Conservation (phyloP, 2,888 invertebrate genomes). For the Hypena proboscidalis region DNA sequence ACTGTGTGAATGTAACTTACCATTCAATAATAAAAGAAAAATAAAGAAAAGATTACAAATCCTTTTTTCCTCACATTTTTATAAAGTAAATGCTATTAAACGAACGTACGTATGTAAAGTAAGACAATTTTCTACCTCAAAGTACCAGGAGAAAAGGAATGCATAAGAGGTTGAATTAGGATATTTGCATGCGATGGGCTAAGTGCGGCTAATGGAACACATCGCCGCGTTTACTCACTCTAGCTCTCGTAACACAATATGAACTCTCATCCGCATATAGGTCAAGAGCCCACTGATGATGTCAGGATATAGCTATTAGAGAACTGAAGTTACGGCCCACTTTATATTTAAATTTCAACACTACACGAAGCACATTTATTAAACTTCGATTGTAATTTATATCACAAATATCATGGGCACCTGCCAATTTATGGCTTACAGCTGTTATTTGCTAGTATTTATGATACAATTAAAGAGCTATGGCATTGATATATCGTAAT, state of each 20-base stretch:
- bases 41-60: too few relatives aligned
- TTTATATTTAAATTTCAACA: slow-evolving; percentile 23
- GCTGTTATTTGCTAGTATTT: slow-evolving; percentile 4
- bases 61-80: too few relatives aligned
- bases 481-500: background rate
- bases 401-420: slow-evolving; percentile 10
- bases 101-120: background rate
- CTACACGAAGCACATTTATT: slow-evolving; percentile 5
- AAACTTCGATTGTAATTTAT: slow-evolving; percentile 5
- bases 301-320: slow-evolving; percentile 49
- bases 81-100: too few relatives aligned
- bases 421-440: slow-evolving; percentile 3
- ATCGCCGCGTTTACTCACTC: slow-evolving; percentile 56
- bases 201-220: slow-evolving; percentile 58
- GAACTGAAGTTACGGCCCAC: slow-evolving; percentile 18
- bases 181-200: slow-evolving; percentile 49
- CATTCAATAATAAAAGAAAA: too few relatives aligned
- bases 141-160: slow-evolving; percentile 6
- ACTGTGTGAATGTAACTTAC: too few relatives aligned
- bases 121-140: background rate
- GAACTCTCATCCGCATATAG: slow-evolving; percentile 53
- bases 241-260: slow-evolving; percentile 62
- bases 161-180: slow-evolving; percentile 9
- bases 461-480: slow-evolving; percentile 1
- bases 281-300: slow-evolving; percentile 60